Evolutionary conservation across 53 echinoderm and acorn worm species (phyloP), one percentile per base, ranked within the genome.

Genomic region (Luidia sarsii): DNA sequence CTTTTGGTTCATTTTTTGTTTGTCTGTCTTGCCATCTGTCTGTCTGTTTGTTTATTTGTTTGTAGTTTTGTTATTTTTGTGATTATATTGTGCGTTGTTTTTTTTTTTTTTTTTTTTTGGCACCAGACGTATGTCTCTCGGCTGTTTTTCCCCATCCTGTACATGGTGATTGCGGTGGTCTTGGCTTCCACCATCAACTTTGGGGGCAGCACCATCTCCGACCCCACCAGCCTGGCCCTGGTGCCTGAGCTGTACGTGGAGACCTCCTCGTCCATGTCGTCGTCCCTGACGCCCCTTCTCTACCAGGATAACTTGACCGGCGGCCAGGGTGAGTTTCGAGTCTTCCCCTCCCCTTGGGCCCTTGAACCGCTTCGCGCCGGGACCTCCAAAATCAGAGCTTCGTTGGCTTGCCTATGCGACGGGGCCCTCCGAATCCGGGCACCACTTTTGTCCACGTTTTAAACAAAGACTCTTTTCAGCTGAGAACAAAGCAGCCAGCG

Each of bases 101-200:
- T 70, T 46, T 22, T 70, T 30, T 68, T 30, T 10, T 38, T 56
- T 15, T 27, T 51, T 29, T 54, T 51, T 37, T n/a, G n/a, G n/a
- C n/a, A n/a, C 18, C 62, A 91, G 91, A 77, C 81, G 7, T 91
- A 83, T 67, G 30, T 91, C 22, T 50, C 61, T 18, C 50, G 91
- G 24, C 16, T 91, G 11, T 29, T 83, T 32, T 33, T 91, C 1
- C 91, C 91, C 11, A 64, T 70, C 34, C 34, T 70, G 16, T 49
- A 73, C 67, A 77, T 91, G 79, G 27, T 91, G 1, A 35, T 64
- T 8, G 74, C 70, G 4, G 75, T 62, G 64, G 80, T 87, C 29
- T 23, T 91, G 71, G 10, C 56, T 3, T 33, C 25, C 30, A 24
- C 50, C 4, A 64, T 91, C 32, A 16, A 25, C 8, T 80, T 83